phyloP scores from a whole-genome alignment of 2,113 vertebrate species.

The Austrofundulus limnaeus region DNA sequence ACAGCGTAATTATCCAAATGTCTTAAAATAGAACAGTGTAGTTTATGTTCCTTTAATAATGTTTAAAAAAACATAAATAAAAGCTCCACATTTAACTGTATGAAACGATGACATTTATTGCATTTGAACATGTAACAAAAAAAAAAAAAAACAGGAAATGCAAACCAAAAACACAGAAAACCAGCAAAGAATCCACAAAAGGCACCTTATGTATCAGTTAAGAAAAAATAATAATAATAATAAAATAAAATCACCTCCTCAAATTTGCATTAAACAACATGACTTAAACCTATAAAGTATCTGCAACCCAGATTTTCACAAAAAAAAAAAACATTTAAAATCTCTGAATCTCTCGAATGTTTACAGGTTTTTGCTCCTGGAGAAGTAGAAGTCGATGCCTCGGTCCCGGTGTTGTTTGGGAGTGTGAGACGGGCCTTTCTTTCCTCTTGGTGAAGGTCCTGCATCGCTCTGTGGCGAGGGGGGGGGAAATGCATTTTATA shows the following conservation, averaged over 20 bases:
- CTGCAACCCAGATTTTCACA: background rate
- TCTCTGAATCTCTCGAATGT: background rate
- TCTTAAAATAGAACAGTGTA: too few species aligned
- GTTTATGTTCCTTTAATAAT: background rate
- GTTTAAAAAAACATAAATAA: background rate
- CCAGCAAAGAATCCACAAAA: background rate
- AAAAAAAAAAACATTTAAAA: background rate
- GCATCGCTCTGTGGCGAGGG: slow-evolving; percentile 55
- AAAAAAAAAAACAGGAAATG: slow-evolving; percentile 20
- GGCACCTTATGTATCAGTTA: background rate
- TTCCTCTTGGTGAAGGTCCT: slow-evolving; percentile 61
- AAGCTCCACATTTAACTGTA: background rate
- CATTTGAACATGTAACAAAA: background rate
- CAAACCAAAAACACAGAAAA: too few species aligned
- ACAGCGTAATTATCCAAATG: too few species aligned
- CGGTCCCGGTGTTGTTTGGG: slow-evolving; percentile 73
- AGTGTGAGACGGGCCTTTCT: slow-evolving; percentile 61
- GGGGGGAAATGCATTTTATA: background rate
- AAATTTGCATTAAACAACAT: background rate
- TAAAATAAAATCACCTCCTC: too few species aligned
- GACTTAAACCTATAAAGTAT: background rate
- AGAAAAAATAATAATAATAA: background rate
- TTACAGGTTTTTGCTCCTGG: slow-evolving; percentile 72
- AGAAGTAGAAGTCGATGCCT: slow-evolving; percentile 85
- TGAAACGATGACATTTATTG: background rate